Percentiles rank a stretch among this genome's conserved stretches.
These are phyloP conservation scores for Chondrosia reniformis DNA, from an alignment of 37 sponge, comb jelly and placozoan species.

Conservation along the genomic window DNA sequence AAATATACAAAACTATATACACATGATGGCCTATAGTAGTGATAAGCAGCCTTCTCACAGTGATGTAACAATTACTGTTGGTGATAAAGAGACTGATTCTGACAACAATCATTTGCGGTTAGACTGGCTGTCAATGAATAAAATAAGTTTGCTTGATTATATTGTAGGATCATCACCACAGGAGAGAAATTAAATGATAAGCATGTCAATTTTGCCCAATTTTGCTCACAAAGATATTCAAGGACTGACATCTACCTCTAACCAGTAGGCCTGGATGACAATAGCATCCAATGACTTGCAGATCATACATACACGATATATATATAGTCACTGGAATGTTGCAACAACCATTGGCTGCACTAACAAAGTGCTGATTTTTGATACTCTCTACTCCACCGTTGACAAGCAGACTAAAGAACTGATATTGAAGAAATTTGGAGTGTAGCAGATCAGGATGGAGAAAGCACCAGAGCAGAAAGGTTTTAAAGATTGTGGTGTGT, in stretches of 20 bases:
- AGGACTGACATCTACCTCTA: slow-evolving; percentile 28
- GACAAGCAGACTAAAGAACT: slow-evolving; percentile 9
- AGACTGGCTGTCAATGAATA: background rate
- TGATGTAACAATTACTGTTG: background rate
- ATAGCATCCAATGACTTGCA: slow-evolving; percentile 19
- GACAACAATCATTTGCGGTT: background rate
- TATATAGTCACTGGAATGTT: slow-evolving; percentile 55
- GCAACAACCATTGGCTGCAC: slow-evolving; percentile 25
- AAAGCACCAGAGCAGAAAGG: slow-evolving; percentile 29
- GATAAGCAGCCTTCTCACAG: background rate
- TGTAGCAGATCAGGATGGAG: slow-evolving; percentile 6
- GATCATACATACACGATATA: slow-evolving; percentile 34
- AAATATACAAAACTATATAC: no score
- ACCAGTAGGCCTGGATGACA: background rate
- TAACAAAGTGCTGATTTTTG: slow-evolving; percentile 15
- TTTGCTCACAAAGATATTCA: background rate
- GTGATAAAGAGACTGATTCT: background rate
- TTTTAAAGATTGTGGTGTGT: slow-evolving; percentile 38
- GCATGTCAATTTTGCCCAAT: slow-evolving; percentile 28
- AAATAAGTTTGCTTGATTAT: background rate
- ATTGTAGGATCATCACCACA: slow-evolving; percentile 5
- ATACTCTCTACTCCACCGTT: slow-evolving; percentile 29
- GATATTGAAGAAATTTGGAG: slow-evolving; percentile 3
- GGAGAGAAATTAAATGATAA: slow-evolving; percentile 30
- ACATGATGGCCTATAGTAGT: background rate